Percentiles rank a stretch among this genome's conserved stretches.
Conservation (phyloP, 2,113 vertebrate genomes). For the Channa maculata region DNA sequence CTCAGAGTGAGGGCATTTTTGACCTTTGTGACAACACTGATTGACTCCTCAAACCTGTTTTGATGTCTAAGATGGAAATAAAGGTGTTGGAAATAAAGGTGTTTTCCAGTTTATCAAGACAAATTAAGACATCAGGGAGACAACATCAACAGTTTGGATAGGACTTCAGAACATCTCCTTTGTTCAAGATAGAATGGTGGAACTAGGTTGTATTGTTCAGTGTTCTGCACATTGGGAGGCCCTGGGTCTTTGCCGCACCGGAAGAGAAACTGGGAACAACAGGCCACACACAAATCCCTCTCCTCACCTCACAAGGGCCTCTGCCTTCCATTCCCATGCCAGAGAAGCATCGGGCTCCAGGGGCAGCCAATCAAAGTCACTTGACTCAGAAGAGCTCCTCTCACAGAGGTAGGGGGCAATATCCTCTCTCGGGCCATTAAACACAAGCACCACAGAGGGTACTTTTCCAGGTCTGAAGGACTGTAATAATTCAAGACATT, state of each 20-base stretch:
- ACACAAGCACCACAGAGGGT: constrained; percentile 67
- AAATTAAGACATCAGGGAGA: constrained; percentile 55
- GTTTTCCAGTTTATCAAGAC: constrained; percentile 26
- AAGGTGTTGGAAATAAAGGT: constrained; percentile 6
- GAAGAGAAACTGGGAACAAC: constrained; percentile 72
- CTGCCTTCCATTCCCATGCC: constrained; percentile 68
- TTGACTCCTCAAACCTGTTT: not conserved
- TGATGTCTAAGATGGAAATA: not conserved
- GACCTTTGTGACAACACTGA: not conserved
- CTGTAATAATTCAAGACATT: constrained; percentile 52
- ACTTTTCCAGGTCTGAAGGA: constrained; percentile 59
- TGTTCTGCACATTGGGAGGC: constrained; percentile 50
- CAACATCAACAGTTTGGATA: constrained; percentile 21
- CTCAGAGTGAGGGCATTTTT: too few species aligned
- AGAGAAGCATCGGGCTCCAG: constrained; percentile 59
- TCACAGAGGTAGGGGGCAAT: constrained; percentile 62
- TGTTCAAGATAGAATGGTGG: constrained; percentile 39
- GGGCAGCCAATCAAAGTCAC: constrained; percentile 77
- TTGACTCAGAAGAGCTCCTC: constrained; percentile 75
- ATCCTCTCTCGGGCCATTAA: constrained; percentile 71
- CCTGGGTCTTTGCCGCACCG: constrained; percentile 57
- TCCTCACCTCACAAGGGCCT: constrained; percentile 62
- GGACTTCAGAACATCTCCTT: constrained; percentile 40
- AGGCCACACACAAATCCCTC: constrained; percentile 59
- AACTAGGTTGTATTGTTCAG: constrained; percentile 54